A percentile compares a stretch with the other conserved stretches of the same genome.
Conservation (phyloP, 2,797 vertebrate species). For the Enteromius mattozi region DNA sequence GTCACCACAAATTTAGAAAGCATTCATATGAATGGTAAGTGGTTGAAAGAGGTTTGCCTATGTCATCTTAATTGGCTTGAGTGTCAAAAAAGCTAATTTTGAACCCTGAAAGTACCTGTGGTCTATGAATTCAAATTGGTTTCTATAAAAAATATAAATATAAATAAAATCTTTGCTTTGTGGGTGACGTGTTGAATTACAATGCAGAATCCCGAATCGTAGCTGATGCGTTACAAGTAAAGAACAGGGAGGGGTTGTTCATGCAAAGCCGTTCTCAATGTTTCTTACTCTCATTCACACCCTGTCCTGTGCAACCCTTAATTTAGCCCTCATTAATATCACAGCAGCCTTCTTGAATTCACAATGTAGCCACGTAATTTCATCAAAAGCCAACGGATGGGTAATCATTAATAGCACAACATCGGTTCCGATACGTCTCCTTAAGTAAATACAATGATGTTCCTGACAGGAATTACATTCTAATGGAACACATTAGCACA, state of each 20-base stretch:
- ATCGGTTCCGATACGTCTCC: slow-evolving; percentile 9
- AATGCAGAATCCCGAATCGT: slow-evolving; percentile 24
- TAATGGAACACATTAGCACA: slow-evolving; percentile 47
- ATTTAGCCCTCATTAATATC: slow-evolving; percentile 52
- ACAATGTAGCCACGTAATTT: slow-evolving; percentile 22
- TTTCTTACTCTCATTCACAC: slow-evolving; percentile 30
- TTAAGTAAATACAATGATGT: slow-evolving; percentile 48
- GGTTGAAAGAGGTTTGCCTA: background rate
- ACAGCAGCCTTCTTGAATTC: slow-evolving; percentile 27
- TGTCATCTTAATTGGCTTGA: background rate
- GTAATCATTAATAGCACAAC: slow-evolving; percentile 39
- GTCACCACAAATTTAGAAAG: background rate
- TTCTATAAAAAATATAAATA: slow-evolving; percentile 23
- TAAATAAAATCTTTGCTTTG: slow-evolving; percentile 42
- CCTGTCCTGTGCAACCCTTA: slow-evolving; percentile 7
- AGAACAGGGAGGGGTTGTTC: slow-evolving; percentile 28
- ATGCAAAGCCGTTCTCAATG: background rate
- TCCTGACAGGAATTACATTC: slow-evolving; percentile 43
- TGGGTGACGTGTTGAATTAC: slow-evolving; percentile 10
- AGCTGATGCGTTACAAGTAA: slow-evolving; percentile 25
- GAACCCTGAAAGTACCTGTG: background rate
- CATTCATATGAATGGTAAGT: background rate
- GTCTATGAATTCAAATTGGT: background rate
- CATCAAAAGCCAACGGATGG: slow-evolving; percentile 28
- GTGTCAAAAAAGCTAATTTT: background rate